These are phyloP conservation scores for Cacatua alba DNA, from an alignment of 2,113 vertebrate genomes.

Conservation along the genomic window DNA sequence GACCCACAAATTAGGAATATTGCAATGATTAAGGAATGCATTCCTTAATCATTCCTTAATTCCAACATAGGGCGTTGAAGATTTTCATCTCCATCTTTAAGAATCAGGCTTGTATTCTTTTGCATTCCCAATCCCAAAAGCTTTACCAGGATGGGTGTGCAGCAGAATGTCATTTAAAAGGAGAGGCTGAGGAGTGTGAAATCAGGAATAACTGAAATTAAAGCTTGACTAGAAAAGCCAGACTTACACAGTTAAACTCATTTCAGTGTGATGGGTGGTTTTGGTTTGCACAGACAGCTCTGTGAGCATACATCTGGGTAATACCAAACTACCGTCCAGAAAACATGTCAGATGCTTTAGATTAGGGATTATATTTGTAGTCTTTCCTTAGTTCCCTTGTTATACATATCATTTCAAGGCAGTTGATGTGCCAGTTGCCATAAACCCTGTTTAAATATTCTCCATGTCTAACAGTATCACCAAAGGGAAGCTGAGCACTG, in stretches of 20 bases:
- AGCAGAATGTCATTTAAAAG: neutral
- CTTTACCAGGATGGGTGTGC: neutral
- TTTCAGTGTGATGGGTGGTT: conserved; percentile 25
- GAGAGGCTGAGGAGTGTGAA: neutral
- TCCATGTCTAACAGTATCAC: neutral
- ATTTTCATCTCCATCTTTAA: neutral
- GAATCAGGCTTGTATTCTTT: neutral
- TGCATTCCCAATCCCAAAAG: rapidly evolving
- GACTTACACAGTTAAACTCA: conserved; percentile 19
- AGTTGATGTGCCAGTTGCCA: conserved; percentile 52
- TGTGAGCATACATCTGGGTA: conserved; percentile 17
- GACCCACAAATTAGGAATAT: neutral
- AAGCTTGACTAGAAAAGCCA: conserved; percentile 25
- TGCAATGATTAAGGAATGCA: neutral
- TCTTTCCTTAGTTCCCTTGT: conserved; percentile 21
- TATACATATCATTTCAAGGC: conserved; percentile 3
- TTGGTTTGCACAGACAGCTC: conserved; percentile 29
- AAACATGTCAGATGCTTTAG: conserved; percentile 63
- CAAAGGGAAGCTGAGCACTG: neutral
- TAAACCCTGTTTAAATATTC: conserved; percentile 47
- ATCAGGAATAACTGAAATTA: conserved; percentile 26
- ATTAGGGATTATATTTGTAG: conserved; percentile 54
- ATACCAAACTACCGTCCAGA: conserved; percentile 59
- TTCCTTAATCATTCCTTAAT: neutral
- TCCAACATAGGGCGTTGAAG: neutral